phyloP scores from a whole-genome alignment of 2,113 vertebrate species.

The Coturnix japonica region DNA sequence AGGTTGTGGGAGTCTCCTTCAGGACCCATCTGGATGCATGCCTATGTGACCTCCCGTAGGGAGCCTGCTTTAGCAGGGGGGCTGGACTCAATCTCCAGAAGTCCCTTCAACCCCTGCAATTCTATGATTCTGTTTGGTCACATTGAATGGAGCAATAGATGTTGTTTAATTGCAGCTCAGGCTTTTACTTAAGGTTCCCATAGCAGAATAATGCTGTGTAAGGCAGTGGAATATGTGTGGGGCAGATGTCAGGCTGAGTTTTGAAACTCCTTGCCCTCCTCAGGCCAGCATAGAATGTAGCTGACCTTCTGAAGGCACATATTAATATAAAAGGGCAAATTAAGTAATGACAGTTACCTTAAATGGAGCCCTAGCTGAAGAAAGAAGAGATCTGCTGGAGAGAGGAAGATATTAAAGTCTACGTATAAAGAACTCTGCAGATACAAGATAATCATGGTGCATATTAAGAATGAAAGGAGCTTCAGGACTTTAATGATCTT shows the following conservation, averaged over 20 bases:
- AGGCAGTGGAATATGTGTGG: neutral
- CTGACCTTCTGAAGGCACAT: neutral
- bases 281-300: neutral
- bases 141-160: neutral
- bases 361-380: neutral
- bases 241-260: neutral
- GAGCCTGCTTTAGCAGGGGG: too few relatives aligned
- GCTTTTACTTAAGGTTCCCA: neutral
- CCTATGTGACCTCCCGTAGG: too few relatives aligned
- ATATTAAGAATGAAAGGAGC: slow-evolving; percentile 23
- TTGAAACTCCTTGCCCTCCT: neutral
- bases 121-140: neutral
- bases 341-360: neutral
- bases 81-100: too few relatives aligned
- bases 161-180: neutral
- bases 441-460: neutral
- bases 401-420: neutral
- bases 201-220: neutral
- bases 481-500: slow-evolving; percentile 18
- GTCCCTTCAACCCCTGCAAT: too few relatives aligned
- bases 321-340: neutral
- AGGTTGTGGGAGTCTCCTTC: too few relatives aligned
- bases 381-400: neutral
- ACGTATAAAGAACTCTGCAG: neutral
- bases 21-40: too few relatives aligned